Conservation (phyloP, 2,888 invertebrate genomes). For the Chironomus tentans region DNA sequence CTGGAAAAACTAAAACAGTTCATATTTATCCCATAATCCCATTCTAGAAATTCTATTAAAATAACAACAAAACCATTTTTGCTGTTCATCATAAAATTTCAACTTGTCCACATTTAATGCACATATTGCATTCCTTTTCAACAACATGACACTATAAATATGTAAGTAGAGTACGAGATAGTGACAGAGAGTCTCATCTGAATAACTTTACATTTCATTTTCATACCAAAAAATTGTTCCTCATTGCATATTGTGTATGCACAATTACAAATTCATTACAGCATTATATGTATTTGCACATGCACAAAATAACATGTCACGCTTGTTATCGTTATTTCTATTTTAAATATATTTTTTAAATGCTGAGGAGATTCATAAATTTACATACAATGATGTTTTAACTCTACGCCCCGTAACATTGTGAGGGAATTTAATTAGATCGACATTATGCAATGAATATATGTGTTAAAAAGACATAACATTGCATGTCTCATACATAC, state of each 20-base stretch:
- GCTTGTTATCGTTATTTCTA: background rate
- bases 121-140: too few species aligned
- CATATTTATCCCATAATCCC: too few species aligned
- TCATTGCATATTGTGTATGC: slow-evolving; percentile 2
- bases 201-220: background rate
- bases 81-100: too few species aligned
- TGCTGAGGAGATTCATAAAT: background rate
- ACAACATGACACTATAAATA: too few species aligned
- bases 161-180: background rate
- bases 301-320: background rate
- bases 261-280: slow-evolving; percentile 25
- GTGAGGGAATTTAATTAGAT: slow-evolving; percentile 15
- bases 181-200: background rate
- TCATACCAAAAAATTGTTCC: too few species aligned
- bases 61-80: too few species aligned
- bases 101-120: background rate
- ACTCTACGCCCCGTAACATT: background rate
- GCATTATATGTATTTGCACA: background rate
- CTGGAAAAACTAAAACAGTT: too few species aligned
- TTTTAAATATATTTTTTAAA: background rate
- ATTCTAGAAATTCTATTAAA: too few species aligned
- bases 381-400: slow-evolving; percentile 22
- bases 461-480: background rate
- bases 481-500: background rate
- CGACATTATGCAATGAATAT: slow-evolving; percentile 3